phyloP scores from a whole-genome alignment of 2,888 invertebrate genomes.

The Nasonia oneida region DNA sequence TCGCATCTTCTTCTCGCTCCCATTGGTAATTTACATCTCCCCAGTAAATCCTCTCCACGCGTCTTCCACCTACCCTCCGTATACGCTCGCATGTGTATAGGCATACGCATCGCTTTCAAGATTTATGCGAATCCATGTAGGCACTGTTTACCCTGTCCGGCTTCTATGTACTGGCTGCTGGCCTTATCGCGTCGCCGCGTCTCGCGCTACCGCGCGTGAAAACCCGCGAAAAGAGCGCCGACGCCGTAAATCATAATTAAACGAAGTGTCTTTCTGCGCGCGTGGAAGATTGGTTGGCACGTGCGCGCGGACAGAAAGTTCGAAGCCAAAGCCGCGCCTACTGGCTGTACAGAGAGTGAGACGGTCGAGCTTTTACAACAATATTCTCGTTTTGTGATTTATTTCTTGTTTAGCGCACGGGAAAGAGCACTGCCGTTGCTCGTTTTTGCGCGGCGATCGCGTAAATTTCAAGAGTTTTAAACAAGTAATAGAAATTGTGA shows the following conservation, averaged over 20 bases:
- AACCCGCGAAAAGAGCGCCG: slow-evolving; percentile 17
- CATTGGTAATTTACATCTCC: neutral
- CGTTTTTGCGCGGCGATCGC: neutral
- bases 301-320: neutral
- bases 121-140: slow-evolving; percentile 6
- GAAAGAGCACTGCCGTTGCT: slow-evolving; percentile 15
- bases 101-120: neutral
- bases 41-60: neutral
- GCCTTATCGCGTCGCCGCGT: neutral
- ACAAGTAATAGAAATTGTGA: too few relatives aligned
- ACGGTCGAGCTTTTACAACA: neutral
- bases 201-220: slow-evolving; percentile 29
- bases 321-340: slow-evolving; percentile 37
- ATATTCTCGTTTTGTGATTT: slow-evolving; percentile 47
- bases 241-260: slow-evolving; percentile 75
- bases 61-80: neutral
- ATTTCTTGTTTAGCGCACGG: slow-evolving; percentile 56
- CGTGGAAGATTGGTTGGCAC: slow-evolving; percentile 27
- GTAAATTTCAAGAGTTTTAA: too few relatives aligned
- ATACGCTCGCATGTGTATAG: neutral
- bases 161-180: neutral
- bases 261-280: slow-evolving; percentile 67
- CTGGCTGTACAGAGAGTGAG: neutral
- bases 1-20: neutral
- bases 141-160: neutral